Base-by-base conservation (phyloP, 2,888 invertebrate species). In the Bembecia ichneumoniformis region DNA sequence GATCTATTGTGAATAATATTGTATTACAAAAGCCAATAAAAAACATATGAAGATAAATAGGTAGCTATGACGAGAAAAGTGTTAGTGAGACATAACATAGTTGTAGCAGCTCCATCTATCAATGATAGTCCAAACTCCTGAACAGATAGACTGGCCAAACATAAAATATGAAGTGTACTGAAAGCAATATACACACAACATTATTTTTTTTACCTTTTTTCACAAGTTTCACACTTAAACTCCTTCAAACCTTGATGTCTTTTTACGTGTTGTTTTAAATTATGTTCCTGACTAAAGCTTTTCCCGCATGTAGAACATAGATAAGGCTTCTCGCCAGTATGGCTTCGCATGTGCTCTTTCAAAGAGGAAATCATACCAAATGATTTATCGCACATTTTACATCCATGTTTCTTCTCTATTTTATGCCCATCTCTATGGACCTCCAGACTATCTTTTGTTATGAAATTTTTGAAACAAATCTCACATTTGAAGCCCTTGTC, bases 271-370 rank as follows among this genome's bases (percentile, higher is more conserved):
- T 91, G 90, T 0, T 81, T 84, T 15, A 91, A 63, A 60, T 91
- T 90, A 0, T 89, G 89, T 59, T 89, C 90, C 63, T 91, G 90
- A 46, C 88, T 89, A 50, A 91, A 90, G 0, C 89, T 88, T 48
- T 87, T 82, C 0, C 90, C 90, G 45, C 90, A 91, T 0, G 88
- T 78, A 0, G 89, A 87, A 55, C 88, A 89, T 0, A 90, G 63
- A 52, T 84, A 90, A 0, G 90, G 90, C 35, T 89, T 89, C 58
- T 90, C 90, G 0, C 90, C 90, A 0, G 89, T 90, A 52, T 90
- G 90, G 0, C 71, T 81, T 64, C 90, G 68, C 59, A 89, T 70
- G 58, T 91, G 90, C 55, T 90, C 90, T 34, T 84, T 89, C 43
- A 91, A 62, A 0, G 90, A 89, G 1, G 90, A 90, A 11, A 87